phyloP scores from a whole-genome alignment of 2,888 invertebrate genomes.

The Nineta flava region DNA sequence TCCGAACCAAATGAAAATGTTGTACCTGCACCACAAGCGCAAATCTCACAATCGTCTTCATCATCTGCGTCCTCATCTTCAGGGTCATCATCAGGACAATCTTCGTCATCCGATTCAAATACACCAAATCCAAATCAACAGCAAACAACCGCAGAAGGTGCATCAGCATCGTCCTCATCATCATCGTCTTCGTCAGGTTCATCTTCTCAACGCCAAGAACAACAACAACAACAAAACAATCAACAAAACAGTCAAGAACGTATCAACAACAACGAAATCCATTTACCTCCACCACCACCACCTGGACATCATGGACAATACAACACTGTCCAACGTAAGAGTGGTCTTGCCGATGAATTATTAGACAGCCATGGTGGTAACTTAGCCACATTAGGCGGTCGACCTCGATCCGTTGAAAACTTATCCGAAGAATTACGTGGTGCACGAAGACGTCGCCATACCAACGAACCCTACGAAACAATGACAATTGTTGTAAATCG shows the following conservation, averaged over 20 bases:
- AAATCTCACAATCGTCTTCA: slow-evolving; percentile 47
- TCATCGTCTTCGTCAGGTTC: slow-evolving; percentile 26
- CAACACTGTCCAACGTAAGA: slow-evolving; percentile 72
- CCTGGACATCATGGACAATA: slow-evolving; percentile 66
- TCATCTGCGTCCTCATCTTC: slow-evolving; percentile 48
- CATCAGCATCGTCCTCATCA: slow-evolving; percentile 18
- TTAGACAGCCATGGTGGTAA: slow-evolving; percentile 43
- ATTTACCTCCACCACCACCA: slow-evolving; percentile 69
- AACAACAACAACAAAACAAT: too few species aligned
- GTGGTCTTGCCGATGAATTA: slow-evolving; percentile 44
- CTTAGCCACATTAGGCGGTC: slow-evolving; percentile 65
- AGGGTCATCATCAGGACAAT: slow-evolving; percentile 13
- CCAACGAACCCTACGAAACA: slow-evolving; percentile 27
- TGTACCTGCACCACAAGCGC: slow-evolving; percentile 68
- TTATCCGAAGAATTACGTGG: slow-evolving; percentile 63
- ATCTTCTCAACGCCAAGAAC: slow-evolving; percentile 12
- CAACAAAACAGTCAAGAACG: slow-evolving; percentile 25
- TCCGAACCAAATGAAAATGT: slow-evolving; percentile 69
- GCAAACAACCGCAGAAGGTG: too few species aligned
- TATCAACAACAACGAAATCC: slow-evolving; percentile 47
- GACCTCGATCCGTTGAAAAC: slow-evolving; percentile 78
- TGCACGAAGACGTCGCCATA: slow-evolving; percentile 45
- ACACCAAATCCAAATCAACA: too few species aligned
- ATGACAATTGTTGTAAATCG: slow-evolving; percentile 46
- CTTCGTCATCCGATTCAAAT: too few species aligned